Base-by-base conservation (phyloP, 2,113 vertebrate species). In the Coracopsis vasa region DNA sequence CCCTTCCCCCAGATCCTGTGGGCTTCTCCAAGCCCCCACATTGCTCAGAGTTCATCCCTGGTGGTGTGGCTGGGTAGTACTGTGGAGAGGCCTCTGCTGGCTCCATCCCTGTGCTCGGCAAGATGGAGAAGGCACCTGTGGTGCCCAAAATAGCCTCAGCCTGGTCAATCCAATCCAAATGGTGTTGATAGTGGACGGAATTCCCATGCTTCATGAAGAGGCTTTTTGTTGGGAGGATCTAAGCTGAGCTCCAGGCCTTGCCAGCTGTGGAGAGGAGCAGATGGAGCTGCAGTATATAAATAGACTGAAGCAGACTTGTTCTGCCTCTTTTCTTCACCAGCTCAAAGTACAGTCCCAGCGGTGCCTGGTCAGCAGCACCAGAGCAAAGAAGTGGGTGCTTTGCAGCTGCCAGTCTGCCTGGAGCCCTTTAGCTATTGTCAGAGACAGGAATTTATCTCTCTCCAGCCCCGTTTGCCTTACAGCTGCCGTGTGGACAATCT, bases 321-420 rank as follows among this genome's bases (percentile, higher is more conserved):
- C 72, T 92, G 94, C 77, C 71, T 77, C 87, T 89, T 90, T 77
- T 85, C 86, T 93, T 91, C 74, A 51, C 70, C 79, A 91, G 87
- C 93, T 91, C 65, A 10, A 48, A 93, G 73, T 66, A 81, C 45
- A 83, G 90, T 67, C 94, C 94, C 96, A 97, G 91, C 91, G 84
- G 94, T 95, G 94, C 91, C 91, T 86, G 87, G 25, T 92, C 81
- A 95, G 89, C 88, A 69, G 88, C 92, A 84, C 31, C 48, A 83
- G 91, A 73, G 89, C 74, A 62, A 60, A 35, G 85, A 70, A 45
- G 39, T 90, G 92, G 94, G 95, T 82, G 84, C 85, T 94, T 79
- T 94, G 95, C 96, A 97, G 96, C 97, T 97, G 93, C 87, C 91
- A 92, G 91, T 56, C 92, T 92, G 90, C 87, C 72, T 92, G 95